Conservation (phyloP, 2,888 invertebrate species). For the Sinohyriopsis cumingii region DNA sequence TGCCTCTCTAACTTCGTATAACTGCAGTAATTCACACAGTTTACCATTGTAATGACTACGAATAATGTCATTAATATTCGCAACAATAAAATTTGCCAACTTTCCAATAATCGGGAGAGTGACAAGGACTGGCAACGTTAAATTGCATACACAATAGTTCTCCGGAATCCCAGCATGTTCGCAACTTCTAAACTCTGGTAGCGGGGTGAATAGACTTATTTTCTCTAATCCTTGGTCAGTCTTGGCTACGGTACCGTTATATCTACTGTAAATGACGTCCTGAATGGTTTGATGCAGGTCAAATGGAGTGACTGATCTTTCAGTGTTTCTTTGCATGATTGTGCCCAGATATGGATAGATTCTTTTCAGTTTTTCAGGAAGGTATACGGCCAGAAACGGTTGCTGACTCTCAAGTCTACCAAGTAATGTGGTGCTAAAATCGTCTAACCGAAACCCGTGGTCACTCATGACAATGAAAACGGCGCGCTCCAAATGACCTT, state of each 20-base stretch:
- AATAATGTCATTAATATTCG: constrained; percentile 80
- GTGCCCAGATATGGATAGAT: constrained; percentile 78
- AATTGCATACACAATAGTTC: constrained; percentile 92
- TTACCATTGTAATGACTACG: constrained; percentile 40
- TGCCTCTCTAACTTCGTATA: too few relatives aligned
- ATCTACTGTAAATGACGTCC: constrained; percentile 75
- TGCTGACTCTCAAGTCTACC: constrained; percentile 85
- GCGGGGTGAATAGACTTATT: constrained; percentile 82
- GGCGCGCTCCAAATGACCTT: constrained; percentile 49
- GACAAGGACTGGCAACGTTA: constrained; percentile 76
- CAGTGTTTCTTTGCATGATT: constrained; percentile 80
- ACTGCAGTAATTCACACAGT: too few relatives aligned
- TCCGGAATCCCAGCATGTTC: constrained; percentile 82
- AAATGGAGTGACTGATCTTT: constrained; percentile 83
- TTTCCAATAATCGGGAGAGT: constrained; percentile 76
- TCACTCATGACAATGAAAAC: constrained; percentile 80
- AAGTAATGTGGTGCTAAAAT: constrained; percentile 79
- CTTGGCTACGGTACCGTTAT: constrained; percentile 7
- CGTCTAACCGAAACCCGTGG: constrained; percentile 78
- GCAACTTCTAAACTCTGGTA: constrained; percentile 84
- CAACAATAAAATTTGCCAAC: constrained; percentile 78
- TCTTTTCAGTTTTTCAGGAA: constrained; percentile 82
- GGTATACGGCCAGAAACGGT: constrained; percentile 82
- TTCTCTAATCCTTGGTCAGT: constrained; percentile 12
- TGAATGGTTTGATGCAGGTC: constrained; percentile 86